Evolutionary conservation across 2,888 invertebrate genomes (phyloP), one percentile per base, ranked within the genome.

Genomic region (Sphaerophoria taeniata): DNA sequence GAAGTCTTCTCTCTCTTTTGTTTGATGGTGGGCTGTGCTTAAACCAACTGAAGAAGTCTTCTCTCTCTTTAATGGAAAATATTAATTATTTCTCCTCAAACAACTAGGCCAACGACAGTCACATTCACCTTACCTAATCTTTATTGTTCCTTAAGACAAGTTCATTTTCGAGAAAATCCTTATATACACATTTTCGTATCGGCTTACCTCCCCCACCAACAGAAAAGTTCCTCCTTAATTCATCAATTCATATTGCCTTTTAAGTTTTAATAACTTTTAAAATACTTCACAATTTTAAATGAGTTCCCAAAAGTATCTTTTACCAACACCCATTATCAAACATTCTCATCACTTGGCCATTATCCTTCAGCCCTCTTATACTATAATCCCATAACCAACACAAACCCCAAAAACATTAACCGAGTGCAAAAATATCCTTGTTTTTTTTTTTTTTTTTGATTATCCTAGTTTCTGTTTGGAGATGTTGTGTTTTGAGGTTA

Each of bases 401-500:
- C 39, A 61, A n/a, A 61, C 12, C 4, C 56, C 61, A 45, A 71
- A 71, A 24, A 24, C 61, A 77, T 71, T 56, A 53, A 72, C 63
- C 63, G 56, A 71, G 72, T 72, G 49, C 72, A 56, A 71, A 51
- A 58, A 65, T 78, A 65, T 65, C 58, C n/a, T 71, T 55, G 63
- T 72, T 55, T 63, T 78, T 72, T 56, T 12, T 24, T 31, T 53
- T 63, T 70, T 47, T 47, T 63, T 78, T 78, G 74, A 63, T 72
- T 78, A 78, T 72, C 63, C 14, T 31, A 36, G 61, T 63, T 70
- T 47, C 55, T 49, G 63, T 11, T 24, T 24, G 2, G 43, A 43
- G 39, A n/a, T 78, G 53, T 49, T 55, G 12, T 24, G 24, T 11
- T 9, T 34, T 72, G 63, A 45, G 63, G 63, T 63, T 63, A 45